These are phyloP conservation scores for Leptonema lineaticorne DNA, from an alignment of 1,140 invertebrate species.

Conservation along the genomic window DNA sequence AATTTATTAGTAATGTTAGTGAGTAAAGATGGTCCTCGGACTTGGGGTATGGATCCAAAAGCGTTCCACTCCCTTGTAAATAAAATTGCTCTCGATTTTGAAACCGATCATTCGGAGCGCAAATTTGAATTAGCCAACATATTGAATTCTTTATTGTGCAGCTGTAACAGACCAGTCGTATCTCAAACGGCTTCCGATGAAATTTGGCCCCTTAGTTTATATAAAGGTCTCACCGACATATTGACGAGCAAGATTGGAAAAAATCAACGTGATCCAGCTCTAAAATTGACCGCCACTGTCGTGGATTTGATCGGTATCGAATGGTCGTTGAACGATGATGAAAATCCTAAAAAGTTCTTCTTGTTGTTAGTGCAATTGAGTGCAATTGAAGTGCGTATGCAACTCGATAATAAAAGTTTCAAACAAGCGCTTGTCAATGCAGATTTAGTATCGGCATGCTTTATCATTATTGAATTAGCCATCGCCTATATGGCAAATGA, in stretches of 20 bases:
- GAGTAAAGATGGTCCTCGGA: slow-evolving; percentile 64
- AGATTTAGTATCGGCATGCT: slow-evolving; percentile 80
- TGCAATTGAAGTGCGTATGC: slow-evolving; percentile 90
- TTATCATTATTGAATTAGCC: slow-evolving; percentile 78
- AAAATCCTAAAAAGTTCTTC: slow-evolving; percentile 80
- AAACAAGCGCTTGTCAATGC: slow-evolving; percentile 74
- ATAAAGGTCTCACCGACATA: slow-evolving; percentile 78
- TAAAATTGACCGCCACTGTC: slow-evolving; percentile 78
- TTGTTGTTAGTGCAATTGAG: slow-evolving; percentile 81
- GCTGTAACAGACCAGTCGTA: slow-evolving; percentile 67
- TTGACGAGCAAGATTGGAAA: slow-evolving; percentile 84
- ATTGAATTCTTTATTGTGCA: slow-evolving; percentile 71
- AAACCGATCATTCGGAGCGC: slow-evolving; percentile 79
- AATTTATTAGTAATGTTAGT: slow-evolving; percentile 74
- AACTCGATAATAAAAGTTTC: slow-evolving; percentile 81
- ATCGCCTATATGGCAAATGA: slow-evolving; percentile 80
- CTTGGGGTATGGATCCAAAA: slow-evolving; percentile 73
- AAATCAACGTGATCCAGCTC: slow-evolving; percentile 81
- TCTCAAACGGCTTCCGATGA: slow-evolving; percentile 62
- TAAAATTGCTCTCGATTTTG: slow-evolving; percentile 82
- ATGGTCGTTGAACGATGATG: slow-evolving; percentile 76
- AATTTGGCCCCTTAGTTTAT: slow-evolving; percentile 75
- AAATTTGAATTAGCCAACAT: slow-evolving; percentile 85
- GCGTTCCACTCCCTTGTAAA: slow-evolving; percentile 81
- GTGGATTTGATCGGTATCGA: slow-evolving; percentile 82